These are phyloP conservation scores for Platanista minor DNA, from an alignment of 2,113 vertebrate genomes.

Conservation along the genomic window DNA sequence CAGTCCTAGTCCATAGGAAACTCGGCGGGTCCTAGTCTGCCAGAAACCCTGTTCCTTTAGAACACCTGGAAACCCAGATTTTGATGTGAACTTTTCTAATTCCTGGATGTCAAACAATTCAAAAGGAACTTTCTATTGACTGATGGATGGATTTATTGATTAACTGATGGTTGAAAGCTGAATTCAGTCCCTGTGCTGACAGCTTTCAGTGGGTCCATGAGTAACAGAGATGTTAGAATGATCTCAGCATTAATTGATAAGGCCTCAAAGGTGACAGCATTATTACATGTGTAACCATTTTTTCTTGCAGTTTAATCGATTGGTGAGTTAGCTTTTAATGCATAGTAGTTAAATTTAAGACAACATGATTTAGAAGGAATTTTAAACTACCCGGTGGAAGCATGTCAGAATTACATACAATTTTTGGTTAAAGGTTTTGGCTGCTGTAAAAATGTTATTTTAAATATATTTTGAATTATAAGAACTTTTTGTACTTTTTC, in stretches of 20 bases:
- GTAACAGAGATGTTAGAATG: background rate
- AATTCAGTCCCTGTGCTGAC: background rate
- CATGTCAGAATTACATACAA: background rate
- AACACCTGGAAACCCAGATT: background rate
- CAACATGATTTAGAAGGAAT: background rate
- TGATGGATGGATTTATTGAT: background rate
- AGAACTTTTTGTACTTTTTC: slow-evolving; percentile 28
- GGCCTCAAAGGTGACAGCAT: background rate
- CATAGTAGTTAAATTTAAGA: background rate
- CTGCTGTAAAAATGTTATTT: slow-evolving; percentile 60
- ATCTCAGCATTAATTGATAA: background rate
- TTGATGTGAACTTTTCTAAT: background rate
- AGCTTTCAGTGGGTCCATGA: background rate
- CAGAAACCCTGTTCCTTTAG: background rate
- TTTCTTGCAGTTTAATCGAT: background rate
- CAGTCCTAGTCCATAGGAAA: background rate
- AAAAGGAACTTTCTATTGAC: background rate
- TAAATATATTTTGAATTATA: slow-evolving; percentile 60
- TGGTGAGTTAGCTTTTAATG: background rate
- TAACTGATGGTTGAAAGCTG: background rate
- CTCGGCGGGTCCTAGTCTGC: background rate
- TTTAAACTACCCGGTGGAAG: background rate
- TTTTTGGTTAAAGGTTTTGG: slow-evolving; percentile 17
- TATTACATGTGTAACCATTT: background rate
- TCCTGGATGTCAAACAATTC: background rate